phyloP scores from a whole-genome alignment of 2,113 vertebrate genomes.

The Neopipo cinnamomea region DNA sequence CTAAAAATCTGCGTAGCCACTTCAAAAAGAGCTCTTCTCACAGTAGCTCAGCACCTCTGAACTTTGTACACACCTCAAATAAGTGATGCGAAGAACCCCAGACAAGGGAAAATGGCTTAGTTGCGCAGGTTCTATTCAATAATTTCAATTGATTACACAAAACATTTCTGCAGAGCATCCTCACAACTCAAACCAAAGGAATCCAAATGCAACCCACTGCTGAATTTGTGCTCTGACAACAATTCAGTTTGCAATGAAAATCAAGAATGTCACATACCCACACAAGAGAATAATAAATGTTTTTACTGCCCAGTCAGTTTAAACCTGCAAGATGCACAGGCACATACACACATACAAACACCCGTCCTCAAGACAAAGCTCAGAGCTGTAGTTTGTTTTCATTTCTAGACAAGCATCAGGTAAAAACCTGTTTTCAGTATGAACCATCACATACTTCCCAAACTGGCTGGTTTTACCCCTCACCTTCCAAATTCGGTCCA shows the following conservation, averaged over 20 bases:
- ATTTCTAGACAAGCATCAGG: not conserved
- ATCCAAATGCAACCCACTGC: not conserved
- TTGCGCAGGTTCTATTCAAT: not conserved
- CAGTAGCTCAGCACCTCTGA: not conserved
- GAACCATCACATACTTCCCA: not conserved
- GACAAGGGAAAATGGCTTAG: not conserved
- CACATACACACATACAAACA: accelerated
- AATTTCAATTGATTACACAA: not conserved
- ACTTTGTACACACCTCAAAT: not conserved
- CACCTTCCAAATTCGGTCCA: not conserved
- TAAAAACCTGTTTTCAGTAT: not conserved
- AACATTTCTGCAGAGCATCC: not conserved
- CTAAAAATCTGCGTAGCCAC: not conserved
- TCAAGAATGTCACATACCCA: not conserved
- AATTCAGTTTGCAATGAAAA: not conserved
- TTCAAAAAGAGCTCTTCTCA: not conserved
- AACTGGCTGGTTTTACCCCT: not conserved
- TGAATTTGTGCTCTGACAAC: not conserved
- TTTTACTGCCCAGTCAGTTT: not conserved
- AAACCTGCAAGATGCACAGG: not conserved
- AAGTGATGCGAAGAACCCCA: not conserved
- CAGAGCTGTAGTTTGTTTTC: not conserved
- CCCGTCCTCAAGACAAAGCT: not conserved
- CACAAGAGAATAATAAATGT: not conserved
- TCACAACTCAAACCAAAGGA: not conserved